Conservation (phyloP, 2,888 invertebrate species). For the Lumbricus terrestris region DNA sequence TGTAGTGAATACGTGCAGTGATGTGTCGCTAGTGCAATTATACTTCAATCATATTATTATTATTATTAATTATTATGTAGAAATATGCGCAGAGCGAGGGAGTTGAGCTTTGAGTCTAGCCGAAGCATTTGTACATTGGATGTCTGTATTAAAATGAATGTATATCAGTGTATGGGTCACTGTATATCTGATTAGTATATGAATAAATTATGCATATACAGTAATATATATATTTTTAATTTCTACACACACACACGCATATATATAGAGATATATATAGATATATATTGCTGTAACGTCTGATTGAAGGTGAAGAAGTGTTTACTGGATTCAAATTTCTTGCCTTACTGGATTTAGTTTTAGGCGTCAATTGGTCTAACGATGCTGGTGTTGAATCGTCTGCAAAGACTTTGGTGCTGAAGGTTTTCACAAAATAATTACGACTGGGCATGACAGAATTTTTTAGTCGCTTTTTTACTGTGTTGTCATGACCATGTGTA, state of each 20-base stretch:
- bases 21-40: no score
- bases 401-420: conserved; percentile 10
- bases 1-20: no score
- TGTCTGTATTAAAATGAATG: background rate
- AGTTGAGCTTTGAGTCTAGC: no score
- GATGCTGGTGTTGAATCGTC: background rate
- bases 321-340: background rate
- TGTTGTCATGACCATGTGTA: background rate
- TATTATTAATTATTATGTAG: no score
- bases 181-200: background rate
- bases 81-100: no score
- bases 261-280: background rate
- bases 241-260: background rate
- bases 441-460: background rate
- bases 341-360: background rate
- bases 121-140: background rate
- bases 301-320: no score
- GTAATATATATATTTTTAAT: background rate
- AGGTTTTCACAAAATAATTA: conserved; percentile 5
- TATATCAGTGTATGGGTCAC: background rate
- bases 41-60: no score
- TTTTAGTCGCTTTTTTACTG: background rate
- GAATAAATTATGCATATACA: background rate
- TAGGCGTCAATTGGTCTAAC: background rate
- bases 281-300: background rate